A percentile compares a stretch with the other conserved stretches of the same genome.
phyloP scores from a whole-genome alignment of 2,797 vertebrate genomes.

The Siniperca undulata region DNA sequence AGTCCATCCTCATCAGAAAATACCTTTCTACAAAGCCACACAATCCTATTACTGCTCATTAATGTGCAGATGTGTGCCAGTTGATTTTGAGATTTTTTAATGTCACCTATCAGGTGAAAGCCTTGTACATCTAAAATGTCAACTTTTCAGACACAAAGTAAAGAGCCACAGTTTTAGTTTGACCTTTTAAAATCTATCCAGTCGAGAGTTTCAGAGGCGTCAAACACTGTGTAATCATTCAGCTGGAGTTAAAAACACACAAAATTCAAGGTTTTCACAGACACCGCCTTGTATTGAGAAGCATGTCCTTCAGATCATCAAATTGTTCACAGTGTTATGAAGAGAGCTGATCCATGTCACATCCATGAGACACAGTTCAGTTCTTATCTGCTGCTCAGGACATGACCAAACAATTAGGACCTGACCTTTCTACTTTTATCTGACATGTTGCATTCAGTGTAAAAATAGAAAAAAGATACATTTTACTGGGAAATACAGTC shows the following conservation, averaged over 20 bases:
- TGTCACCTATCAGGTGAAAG: constrained; percentile 22
- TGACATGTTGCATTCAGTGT: constrained; percentile 16
- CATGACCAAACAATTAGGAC: constrained; percentile 13
- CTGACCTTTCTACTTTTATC: constrained; percentile 51
- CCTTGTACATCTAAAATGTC: constrained; percentile 29
- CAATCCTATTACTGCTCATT: background rate
- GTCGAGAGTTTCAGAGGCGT: background rate
- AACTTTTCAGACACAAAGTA: constrained; percentile 27
- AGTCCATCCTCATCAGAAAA: background rate
- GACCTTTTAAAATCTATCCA: constrained; percentile 46
- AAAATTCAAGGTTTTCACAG: constrained; percentile 5
- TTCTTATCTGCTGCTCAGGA: constrained; percentile 45
- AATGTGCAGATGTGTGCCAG: constrained; percentile 1
- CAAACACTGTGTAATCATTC: constrained; percentile 3
- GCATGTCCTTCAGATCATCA: constrained; percentile 13
- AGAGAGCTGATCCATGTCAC: constrained; percentile 43
- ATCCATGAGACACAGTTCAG: background rate
- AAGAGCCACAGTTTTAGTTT: constrained; percentile 26
- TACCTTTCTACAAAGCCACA: background rate
- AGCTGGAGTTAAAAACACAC: background rate
- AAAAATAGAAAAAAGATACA: background rate
- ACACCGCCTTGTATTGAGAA: background rate
- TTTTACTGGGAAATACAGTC: background rate
- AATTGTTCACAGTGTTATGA: constrained; percentile 27
- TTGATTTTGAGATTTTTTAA: constrained; percentile 21